phyloP scores from a whole-genome alignment of 2,113 vertebrate species.

The Muscicapa adusta region DNA sequence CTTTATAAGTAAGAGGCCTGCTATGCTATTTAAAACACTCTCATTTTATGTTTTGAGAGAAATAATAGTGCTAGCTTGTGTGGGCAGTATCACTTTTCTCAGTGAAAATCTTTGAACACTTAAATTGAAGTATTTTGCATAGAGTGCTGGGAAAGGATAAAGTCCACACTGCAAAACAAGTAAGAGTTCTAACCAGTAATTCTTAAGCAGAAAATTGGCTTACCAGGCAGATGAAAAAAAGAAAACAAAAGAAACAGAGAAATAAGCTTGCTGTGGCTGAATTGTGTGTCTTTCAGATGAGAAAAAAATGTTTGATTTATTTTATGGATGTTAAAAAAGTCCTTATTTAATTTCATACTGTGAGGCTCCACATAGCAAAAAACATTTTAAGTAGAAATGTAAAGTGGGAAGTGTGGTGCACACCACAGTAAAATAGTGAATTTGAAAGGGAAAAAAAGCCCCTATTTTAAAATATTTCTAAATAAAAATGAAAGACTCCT shows the following conservation, averaged over 20 bases:
- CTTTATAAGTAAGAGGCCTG: neutral
- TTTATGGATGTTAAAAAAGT: constrained; percentile 84
- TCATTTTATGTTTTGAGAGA: neutral
- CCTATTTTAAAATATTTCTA: neutral
- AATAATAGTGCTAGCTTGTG: neutral
- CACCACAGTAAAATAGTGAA: constrained; percentile 37
- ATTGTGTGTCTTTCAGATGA: constrained; percentile 79
- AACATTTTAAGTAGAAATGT: constrained; percentile 86
- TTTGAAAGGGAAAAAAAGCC: neutral
- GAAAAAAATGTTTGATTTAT: constrained; percentile 81
- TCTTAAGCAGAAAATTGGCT: constrained; percentile 97
- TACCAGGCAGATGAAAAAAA: constrained; percentile 84
- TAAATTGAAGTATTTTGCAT: constrained; percentile 73
- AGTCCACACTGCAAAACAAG: constrained; percentile 84
- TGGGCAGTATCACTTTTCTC: neutral
- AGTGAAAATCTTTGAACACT: constrained; percentile 70
- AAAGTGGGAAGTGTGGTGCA: constrained; percentile 72
- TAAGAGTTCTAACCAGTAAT: constrained; percentile 83
- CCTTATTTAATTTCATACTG: constrained; percentile 88
- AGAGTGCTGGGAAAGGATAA: constrained; percentile 81
- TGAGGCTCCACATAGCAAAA: constrained; percentile 81
- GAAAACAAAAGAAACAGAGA: constrained; percentile 88
- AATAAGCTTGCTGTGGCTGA: constrained; percentile 89
- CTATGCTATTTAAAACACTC: neutral
- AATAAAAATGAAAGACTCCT: neutral